A percentile compares a stretch with the other conserved stretches of the same genome.
Evolutionary conservation across 1,140 invertebrate species (phyloP).

Genomic region (Parasteatoda tepidariorum): DNA sequence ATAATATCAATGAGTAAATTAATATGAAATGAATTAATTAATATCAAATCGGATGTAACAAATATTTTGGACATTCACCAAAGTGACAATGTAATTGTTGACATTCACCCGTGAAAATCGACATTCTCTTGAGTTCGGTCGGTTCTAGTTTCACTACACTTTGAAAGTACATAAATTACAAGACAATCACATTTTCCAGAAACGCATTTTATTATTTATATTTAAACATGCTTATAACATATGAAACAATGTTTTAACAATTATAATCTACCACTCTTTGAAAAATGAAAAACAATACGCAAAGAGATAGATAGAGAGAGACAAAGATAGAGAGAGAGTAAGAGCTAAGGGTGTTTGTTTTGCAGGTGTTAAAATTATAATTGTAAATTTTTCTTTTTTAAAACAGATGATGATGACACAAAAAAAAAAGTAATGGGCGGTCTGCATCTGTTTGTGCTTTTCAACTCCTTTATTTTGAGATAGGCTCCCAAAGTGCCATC

Average conservation of each 20-base stretch:
- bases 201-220: constrained; percentile 45
- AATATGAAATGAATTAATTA: too few species aligned
- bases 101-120: too few species aligned
- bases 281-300: constrained; percentile 11
- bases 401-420: background rate
- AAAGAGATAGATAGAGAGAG: background rate
- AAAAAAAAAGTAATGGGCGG: constrained; percentile 9
- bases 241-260: constrained; percentile 45
- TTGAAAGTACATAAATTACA: too few species aligned
- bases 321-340: background rate
- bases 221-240: constrained; percentile 51
- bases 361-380: background rate
- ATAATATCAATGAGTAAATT: too few species aligned
- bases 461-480: background rate
- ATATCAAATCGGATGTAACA: too few species aligned
- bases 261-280: constrained; percentile 18
- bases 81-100: too few species aligned
- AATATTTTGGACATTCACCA: too few species aligned
- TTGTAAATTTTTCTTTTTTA: too few species aligned
- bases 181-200: constrained; percentile 28
- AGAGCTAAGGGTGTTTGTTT: background rate
- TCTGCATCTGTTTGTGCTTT: constrained; percentile 2
- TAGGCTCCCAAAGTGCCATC: background rate
- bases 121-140: too few species aligned
- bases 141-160: too few species aligned